Evolutionary conservation across 1,140 invertebrate species (phyloP).

Genomic region (Drosophila pseudoananassae): DNA sequence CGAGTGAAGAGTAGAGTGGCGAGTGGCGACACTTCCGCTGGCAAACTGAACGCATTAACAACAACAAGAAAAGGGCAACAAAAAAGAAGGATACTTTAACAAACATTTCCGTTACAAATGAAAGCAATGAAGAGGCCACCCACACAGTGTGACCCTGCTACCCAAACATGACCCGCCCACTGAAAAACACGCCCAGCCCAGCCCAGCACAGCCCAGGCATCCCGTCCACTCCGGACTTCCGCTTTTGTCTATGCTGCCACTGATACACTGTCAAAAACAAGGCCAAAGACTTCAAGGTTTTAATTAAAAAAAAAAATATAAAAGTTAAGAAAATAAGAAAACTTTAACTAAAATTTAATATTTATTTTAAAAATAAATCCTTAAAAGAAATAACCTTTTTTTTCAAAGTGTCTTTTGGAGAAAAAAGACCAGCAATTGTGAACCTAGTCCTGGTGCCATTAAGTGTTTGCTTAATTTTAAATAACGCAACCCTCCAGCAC

Average conservation of each 20-base stretch:
- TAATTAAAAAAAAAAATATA: neutral
- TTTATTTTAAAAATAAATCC: neutral
- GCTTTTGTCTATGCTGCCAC: slow-evolving; percentile 68
- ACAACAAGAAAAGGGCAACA: slow-evolving; percentile 20
- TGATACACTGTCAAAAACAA: slow-evolving; percentile 22
- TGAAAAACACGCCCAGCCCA: neutral
- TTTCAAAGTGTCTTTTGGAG: neutral
- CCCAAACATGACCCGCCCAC: neutral
- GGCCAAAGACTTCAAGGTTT: neutral
- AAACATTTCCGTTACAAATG: slow-evolving; percentile 81
- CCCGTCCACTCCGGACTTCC: slow-evolving; percentile 56
- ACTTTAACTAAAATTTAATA: too few species aligned
- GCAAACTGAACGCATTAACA: slow-evolving; percentile 67
- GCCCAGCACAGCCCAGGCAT: slow-evolving; percentile 7
- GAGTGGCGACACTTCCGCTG: slow-evolving; percentile 66
- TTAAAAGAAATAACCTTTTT: neutral
- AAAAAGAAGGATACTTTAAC: slow-evolving; percentile 73
- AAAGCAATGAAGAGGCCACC: slow-evolving; percentile 68
- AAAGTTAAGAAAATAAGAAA: neutral
- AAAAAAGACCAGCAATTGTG: slow-evolving; percentile 7
- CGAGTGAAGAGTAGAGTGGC: slow-evolving; percentile 21
- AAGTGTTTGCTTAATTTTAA: slow-evolving; percentile 80
- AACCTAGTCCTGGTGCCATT: slow-evolving; percentile 38
- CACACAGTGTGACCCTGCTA: neutral
- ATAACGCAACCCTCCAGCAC: slow-evolving; percentile 45